Conservation (phyloP, 2,797 vertebrate species). For the Macroramphosus scolopax region DNA sequence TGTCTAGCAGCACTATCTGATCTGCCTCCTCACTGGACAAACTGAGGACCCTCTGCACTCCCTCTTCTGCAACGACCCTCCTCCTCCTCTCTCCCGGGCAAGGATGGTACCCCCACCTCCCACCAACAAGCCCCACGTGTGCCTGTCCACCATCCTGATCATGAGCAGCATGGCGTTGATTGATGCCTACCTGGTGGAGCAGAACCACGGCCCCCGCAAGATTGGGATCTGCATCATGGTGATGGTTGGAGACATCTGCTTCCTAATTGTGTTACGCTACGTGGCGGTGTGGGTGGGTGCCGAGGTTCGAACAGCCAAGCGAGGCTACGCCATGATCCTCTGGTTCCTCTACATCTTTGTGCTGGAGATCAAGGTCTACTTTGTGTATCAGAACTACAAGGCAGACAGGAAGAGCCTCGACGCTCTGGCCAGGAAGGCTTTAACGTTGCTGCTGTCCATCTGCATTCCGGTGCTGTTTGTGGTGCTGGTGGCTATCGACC, state of each 20-base stretch:
- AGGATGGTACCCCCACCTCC: conserved; percentile 81
- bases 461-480: conserved; percentile 81
- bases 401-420: conserved; percentile 84
- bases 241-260: conserved; percentile 86
- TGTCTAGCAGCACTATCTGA: conserved; percentile 65
- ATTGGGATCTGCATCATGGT: conserved; percentile 84
- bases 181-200: conserved; percentile 83
- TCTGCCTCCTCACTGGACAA: conserved; percentile 45
- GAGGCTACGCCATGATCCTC: conserved; percentile 88
- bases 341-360: conserved; percentile 87
- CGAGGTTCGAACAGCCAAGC: conserved; percentile 85
- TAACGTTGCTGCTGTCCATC: conserved; percentile 80
- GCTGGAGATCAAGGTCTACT: conserved; percentile 87
- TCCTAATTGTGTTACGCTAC: conserved; percentile 85
- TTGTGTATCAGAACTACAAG: conserved; percentile 89
- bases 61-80: conserved; percentile 39
- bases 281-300: conserved; percentile 89
- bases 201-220: conserved; percentile 83
- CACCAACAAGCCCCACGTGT: conserved; percentile 87
- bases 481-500: conserved; percentile 80
- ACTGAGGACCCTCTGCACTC: conserved; percentile 47
- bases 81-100: conserved; percentile 28
- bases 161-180: conserved; percentile 84
- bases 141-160: conserved; percentile 82
- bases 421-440: conserved; percentile 78